Conservation (phyloP, 2,797 vertebrate genomes). For the Neosalanx taihuensis region DNA sequence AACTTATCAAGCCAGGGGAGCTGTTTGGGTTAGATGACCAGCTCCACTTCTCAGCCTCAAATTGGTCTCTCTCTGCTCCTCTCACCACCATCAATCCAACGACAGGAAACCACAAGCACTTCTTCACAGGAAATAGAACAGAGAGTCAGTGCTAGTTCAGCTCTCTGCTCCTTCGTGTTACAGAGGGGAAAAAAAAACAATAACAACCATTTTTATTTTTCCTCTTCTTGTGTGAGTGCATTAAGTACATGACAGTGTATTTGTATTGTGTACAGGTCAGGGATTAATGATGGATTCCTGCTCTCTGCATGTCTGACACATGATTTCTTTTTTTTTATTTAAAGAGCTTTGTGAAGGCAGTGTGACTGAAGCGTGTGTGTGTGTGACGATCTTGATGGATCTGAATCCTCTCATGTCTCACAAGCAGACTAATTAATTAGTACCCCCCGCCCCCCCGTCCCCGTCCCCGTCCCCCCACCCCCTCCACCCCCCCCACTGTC, state of each 20-base stretch:
- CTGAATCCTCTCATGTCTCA: constrained; percentile 57
- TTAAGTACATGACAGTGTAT: not conserved
- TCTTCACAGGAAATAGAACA: not conserved
- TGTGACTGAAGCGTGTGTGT: constrained; percentile 47
- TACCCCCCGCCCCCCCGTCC: constrained; percentile 14
- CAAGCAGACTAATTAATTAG: constrained; percentile 57
- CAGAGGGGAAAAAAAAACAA: not conserved
- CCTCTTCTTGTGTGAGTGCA: too few species aligned
- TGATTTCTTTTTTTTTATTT: constrained; percentile 2
- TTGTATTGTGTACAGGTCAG: not conserved
- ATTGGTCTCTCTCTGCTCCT: constrained; percentile 74
- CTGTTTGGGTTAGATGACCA: constrained; percentile 74
- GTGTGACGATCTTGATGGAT: constrained; percentile 51
- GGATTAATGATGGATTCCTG: not conserved
- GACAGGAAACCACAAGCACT: not conserved
- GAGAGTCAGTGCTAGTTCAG: not conserved
- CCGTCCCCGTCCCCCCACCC: constrained; percentile 28
- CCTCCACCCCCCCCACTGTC: constrained; percentile 51
- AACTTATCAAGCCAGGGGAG: constrained; percentile 70
- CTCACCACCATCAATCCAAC: constrained; percentile 61
- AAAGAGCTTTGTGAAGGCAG: constrained; percentile 23
- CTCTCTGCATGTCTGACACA: not conserved
- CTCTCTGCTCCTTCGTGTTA: not conserved
- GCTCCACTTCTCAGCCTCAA: constrained; percentile 74
- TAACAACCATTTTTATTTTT: not conserved